Evolutionary conservation across 64 coral and sea anemone genomes (phyloP).

Genomic region (Dendrophyllia cribrosa): DNA sequence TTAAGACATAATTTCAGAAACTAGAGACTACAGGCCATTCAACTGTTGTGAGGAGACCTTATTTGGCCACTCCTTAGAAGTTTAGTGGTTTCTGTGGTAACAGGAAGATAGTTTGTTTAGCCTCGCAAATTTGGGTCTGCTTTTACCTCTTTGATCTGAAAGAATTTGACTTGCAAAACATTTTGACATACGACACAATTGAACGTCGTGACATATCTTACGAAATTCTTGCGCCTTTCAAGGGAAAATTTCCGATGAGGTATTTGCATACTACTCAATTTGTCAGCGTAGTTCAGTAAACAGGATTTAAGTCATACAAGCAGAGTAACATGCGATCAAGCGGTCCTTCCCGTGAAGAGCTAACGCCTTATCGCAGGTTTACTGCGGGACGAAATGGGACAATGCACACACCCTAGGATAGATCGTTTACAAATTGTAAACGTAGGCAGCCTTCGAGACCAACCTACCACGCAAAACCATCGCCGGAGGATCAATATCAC

Average conservation of each 20-base stretch:
- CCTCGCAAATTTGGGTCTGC: not conserved
- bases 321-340: not conserved
- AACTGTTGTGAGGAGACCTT: not conserved
- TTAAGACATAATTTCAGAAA: not conserved
- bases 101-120: not conserved
- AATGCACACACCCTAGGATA: slow-evolving; percentile 4
- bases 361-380: not conserved
- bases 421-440: not conserved
- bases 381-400: not conserved
- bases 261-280: not conserved
- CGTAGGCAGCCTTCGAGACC: not conserved
- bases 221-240: too few species aligned
- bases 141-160: not conserved
- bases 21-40: slow-evolving; percentile 1
- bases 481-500: not conserved
- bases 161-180: not conserved
- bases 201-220: too few species aligned
- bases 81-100: not conserved
- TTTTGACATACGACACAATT: not conserved
- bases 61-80: slow-evolving; percentile 6
- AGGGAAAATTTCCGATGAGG: not conserved
- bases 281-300: not conserved
- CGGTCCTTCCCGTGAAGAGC: not conserved
- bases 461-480: not conserved
- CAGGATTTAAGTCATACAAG: not conserved